Evolutionary conservation across 2,797 vertebrate species (phyloP).

Genomic region (Sus cebifrons): DNA sequence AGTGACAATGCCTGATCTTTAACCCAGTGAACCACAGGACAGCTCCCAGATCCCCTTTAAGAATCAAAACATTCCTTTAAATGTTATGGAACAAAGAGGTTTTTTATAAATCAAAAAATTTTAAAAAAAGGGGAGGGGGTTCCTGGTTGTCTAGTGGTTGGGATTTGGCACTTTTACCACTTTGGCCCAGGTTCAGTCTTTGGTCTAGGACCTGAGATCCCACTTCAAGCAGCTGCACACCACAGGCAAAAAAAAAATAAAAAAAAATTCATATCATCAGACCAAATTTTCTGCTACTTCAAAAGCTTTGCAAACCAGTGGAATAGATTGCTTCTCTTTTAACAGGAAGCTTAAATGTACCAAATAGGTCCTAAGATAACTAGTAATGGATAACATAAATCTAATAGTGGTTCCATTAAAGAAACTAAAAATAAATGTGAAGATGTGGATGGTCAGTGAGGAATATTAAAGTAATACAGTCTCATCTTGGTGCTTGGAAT

Average conservation of each 20-base stretch:
- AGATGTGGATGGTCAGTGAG: background rate
- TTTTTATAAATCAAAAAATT: constrained; percentile 11
- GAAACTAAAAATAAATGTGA: constrained; percentile 25
- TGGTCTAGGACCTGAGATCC: too few relatives aligned
- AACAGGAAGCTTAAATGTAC: background rate
- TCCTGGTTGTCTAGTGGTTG: too few relatives aligned
- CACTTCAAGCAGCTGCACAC: too few relatives aligned
- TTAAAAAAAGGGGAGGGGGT: too few relatives aligned
- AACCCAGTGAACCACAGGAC: too few relatives aligned
- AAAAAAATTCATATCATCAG: constrained; percentile 3
- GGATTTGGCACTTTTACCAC: too few relatives aligned
- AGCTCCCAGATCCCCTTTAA: background rate
- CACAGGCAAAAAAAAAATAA: background rate
- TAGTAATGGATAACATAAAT: background rate
- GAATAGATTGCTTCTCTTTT: background rate
- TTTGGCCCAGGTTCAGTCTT: too few relatives aligned
- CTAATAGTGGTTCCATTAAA: background rate
- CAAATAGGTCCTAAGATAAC: background rate
- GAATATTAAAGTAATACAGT: constrained; percentile 11
- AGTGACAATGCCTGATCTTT: too few relatives aligned
- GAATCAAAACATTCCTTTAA: background rate
- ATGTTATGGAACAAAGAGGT: background rate
- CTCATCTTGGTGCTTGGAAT: background rate
- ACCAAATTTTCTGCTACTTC: constrained; percentile 3
- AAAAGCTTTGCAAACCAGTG: constrained; percentile 7